phyloP scores from a whole-genome alignment of 2,113 vertebrate genomes.

The Laticauda colubrina region DNA sequence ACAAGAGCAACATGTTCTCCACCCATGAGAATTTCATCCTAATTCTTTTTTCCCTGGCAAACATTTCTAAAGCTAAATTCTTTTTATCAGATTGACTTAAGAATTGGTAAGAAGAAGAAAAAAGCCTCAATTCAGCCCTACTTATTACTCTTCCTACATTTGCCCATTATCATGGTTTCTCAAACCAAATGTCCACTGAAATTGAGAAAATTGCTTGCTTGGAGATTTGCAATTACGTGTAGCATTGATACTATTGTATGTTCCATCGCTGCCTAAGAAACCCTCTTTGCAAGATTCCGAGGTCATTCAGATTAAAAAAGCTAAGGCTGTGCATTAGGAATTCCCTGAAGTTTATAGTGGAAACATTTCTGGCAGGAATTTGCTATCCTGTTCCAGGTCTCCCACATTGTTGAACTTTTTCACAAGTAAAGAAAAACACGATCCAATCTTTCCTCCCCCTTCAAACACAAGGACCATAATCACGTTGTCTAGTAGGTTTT shows the following conservation, averaged over 20 bases:
- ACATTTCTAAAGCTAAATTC: not conserved
- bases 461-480: not conserved
- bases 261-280: not conserved
- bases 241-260: not conserved
- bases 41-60: no score
- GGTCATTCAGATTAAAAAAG: not conserved
- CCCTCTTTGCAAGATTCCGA: not conserved
- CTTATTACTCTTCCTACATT: not conserved
- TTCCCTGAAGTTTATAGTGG: not conserved
- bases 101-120: not conserved
- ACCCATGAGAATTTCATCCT: not conserved
- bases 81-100: not conserved
- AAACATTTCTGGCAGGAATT: not conserved
- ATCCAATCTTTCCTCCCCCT: not conserved
- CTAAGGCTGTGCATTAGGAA: not conserved
- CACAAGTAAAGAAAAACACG: not conserved
- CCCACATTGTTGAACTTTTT: not conserved
- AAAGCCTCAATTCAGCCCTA: not conserved
- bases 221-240: not conserved
- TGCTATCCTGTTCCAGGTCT: not conserved
- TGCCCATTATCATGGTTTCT: not conserved
- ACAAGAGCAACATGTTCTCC: not conserved
- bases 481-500: not conserved
- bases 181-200: not conserved
- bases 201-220: not conserved